Base-by-base conservation (phyloP, 1,140 invertebrate genomes). In the Propsilocerus akamusi region DNA sequence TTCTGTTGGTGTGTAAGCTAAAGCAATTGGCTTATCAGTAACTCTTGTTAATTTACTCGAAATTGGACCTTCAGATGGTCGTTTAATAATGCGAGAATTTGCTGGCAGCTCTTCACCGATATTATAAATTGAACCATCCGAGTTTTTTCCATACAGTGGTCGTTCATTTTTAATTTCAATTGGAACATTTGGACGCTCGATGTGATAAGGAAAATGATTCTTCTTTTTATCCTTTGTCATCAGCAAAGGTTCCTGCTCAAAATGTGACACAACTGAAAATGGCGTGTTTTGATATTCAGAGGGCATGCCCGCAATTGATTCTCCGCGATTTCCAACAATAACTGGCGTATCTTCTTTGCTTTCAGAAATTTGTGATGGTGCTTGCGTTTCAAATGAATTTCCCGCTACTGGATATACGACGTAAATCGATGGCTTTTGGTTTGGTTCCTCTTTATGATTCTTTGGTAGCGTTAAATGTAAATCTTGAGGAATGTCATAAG, bases 331-430 rank as follows among this genome's bases (percentile, higher is more conserved):
- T 5, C 73, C 75, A 5, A 77, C 66, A 0, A 76, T 72, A 4
- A 77, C 73, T 8, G 65, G 49, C 5, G 25, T 65, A 37, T 69
- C 71, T 24, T 73, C 72, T 17, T 62, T 41, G 17, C 5, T 3
- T 20, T 20, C 14, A 11, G 10, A 8, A 2, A 30, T 6, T 30
- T 30, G 28, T 30, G 10, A n/a, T n/a, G 10, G 28, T 30, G 28
- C 2, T 6, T 30, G 28, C n/a, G 2, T n/a, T 30, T 3, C 3
- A 11, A n/a, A n/a, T 41, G 34, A 57, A 32, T 56, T 17, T 41
- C 12, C 12, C 2, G n/a, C 74, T 0, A 73, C 68, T 3, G 78
- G 77, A 55, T 80, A 81, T 0, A 80, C 78, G 0, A 80, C 73
- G 54, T 78, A 80, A 5, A 75, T 70, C 0, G 73, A 68, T 17